phyloP scores from a whole-genome alignment of 2,888 invertebrate species.

The Thecophora atra region DNA sequence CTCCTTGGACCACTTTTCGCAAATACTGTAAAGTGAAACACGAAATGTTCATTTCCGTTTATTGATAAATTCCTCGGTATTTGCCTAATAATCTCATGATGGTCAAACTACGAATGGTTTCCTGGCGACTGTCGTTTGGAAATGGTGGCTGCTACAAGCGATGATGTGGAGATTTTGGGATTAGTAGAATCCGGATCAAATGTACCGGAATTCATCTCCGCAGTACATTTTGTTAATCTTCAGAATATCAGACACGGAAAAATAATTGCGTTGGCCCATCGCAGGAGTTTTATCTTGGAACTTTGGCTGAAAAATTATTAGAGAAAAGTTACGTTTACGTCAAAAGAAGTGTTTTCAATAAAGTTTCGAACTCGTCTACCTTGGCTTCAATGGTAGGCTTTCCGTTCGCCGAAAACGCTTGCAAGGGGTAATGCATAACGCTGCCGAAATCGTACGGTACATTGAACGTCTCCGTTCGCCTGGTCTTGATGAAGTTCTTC shows the following conservation, averaged over 20 bases:
- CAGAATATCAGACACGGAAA: slow-evolving; percentile 76
- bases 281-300: slow-evolving; percentile 61
- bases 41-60: no score
- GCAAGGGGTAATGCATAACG: slow-evolving; percentile 84
- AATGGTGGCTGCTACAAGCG: no score
- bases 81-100: no score
- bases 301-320: slow-evolving; percentile 39
- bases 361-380: slow-evolving; percentile 67
- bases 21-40: no score
- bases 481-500: slow-evolving; percentile 77
- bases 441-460: slow-evolving; percentile 82
- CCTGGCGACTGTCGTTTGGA: no score
- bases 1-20: no score
- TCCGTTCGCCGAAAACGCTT: slow-evolving; percentile 79
- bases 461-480: slow-evolving; percentile 72
- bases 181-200: no score
- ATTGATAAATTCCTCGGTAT: no score
- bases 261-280: slow-evolving; percentile 79
- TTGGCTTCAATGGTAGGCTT: slow-evolving; percentile 76
- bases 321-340: background rate
- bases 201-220: slow-evolving; percentile 62
- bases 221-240: slow-evolving; percentile 80
- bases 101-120: no score
- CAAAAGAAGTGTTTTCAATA: no score
- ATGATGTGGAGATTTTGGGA: no score